Conservation (phyloP, 64 coral and sea anemone genomes). For the Cladopsammia gracilis region DNA sequence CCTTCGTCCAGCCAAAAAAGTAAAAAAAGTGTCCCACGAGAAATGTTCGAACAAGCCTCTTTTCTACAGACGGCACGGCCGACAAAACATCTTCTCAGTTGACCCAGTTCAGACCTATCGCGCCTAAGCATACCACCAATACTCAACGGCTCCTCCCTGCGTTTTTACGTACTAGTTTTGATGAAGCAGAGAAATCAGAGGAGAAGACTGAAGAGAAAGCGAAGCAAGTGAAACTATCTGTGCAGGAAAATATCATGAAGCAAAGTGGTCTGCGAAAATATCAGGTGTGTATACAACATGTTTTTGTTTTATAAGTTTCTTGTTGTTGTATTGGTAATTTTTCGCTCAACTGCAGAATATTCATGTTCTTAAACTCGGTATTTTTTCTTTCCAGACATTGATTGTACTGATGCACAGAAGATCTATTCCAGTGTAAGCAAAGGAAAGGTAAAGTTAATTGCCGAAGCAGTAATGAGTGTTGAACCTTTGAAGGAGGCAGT, state of each 20-base stretch:
- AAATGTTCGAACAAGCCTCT: not conserved
- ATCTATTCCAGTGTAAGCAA: not conserved
- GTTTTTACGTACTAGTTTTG: not conserved
- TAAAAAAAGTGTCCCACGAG: not conserved
- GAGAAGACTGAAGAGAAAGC: not conserved
- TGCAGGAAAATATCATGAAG: not conserved
- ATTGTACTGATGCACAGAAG: slow-evolving; percentile 20
- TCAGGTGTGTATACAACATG: not conserved
- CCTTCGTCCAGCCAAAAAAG: not conserved
- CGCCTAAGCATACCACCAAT: not conserved
- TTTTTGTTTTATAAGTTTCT: not conserved
- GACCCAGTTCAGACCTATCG: not conserved
- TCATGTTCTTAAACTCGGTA: not conserved
- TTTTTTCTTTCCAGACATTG: not conserved
- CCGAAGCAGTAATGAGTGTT: not conserved
- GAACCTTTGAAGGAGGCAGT: no score
- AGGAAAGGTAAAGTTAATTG: slow-evolving; percentile 7
- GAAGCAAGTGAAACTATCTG: not conserved
- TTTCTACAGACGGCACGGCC: not conserved
- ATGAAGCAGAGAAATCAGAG: not conserved
- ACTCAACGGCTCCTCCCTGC: not conserved
- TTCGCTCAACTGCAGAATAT: no score
- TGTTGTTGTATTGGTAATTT: no score
- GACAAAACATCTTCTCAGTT: not conserved
- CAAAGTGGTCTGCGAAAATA: not conserved